Conservation (phyloP, 2,888 invertebrate species). For the Hydrotaea diabolus region DNA sequence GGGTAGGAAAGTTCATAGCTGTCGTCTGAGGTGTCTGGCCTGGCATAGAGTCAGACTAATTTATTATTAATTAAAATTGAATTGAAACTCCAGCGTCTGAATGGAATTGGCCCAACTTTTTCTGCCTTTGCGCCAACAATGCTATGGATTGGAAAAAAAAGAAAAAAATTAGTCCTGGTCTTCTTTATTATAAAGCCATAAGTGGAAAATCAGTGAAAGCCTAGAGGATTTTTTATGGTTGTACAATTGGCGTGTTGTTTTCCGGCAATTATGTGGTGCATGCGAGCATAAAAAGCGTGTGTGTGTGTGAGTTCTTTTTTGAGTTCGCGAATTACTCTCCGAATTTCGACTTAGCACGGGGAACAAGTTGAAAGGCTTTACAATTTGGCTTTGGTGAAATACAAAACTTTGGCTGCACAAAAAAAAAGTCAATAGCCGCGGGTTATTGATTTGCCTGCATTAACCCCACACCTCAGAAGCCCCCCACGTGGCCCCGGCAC, state of each 20-base stretch:
- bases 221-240: not conserved
- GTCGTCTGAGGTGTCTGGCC: not conserved
- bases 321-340: not conserved
- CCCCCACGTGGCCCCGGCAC: not conserved
- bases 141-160: no score
- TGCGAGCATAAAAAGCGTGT: not conserved
- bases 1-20: constrained; percentile 35
- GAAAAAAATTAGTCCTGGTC: not conserved
- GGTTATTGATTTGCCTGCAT: constrained; percentile 67
- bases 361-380: constrained; percentile 11
- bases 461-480: constrained; percentile 40
- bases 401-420: constrained; percentile 38
- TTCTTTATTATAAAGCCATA: not conserved
- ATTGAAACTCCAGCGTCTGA: constrained; percentile 45
- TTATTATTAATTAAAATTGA: constrained; percentile 65
- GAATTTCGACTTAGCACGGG: constrained; percentile 5
- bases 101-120: not conserved
- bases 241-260: not conserved
- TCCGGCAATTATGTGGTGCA: not conserved
- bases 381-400: constrained; percentile 18
- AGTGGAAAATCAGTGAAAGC: constrained; percentile 10
- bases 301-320: not conserved
- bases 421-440: constrained; percentile 67
- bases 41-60: constrained; percentile 47
- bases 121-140: not conserved